Conservation (phyloP, 2,113 vertebrate species). For the Xyrauchen texanus region DNA sequence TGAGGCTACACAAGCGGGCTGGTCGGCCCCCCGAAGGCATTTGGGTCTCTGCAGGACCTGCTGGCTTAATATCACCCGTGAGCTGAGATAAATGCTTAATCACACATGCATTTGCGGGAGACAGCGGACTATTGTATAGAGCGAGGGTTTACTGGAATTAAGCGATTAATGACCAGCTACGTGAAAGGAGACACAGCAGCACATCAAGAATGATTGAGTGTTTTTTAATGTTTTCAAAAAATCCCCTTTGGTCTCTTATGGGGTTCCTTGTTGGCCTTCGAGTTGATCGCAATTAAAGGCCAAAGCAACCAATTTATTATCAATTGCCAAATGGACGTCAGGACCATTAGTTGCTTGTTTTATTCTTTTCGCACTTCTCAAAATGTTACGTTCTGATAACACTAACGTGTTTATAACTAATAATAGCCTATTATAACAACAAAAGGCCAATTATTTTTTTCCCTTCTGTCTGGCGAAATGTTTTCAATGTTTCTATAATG, state of each 20-base stretch:
- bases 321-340: slow-evolving; percentile 66
- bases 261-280: slow-evolving; percentile 56
- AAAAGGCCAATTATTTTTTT: too few species aligned
- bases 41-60: slow-evolving; percentile 80
- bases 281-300: slow-evolving; percentile 71
- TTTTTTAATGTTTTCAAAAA: slow-evolving; percentile 81
- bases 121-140: slow-evolving; percentile 94
- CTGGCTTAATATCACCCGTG: slow-evolving; percentile 90
- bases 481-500: too few species aligned
- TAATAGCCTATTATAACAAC: too few species aligned
- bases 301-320: slow-evolving; percentile 69
- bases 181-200: slow-evolving; percentile 86
- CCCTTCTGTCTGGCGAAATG: too few species aligned
- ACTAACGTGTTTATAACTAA: too few species aligned
- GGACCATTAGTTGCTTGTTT: background rate
- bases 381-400: too few species aligned
- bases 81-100: slow-evolving; percentile 85
- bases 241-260: slow-evolving; percentile 37
- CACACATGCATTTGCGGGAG: slow-evolving; percentile 87
- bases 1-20: slow-evolving; percentile 78
- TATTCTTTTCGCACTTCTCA: too few species aligned
- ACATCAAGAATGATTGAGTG: slow-evolving; percentile 89
- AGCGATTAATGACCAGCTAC: slow-evolving; percentile 94
- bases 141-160: slow-evolving; percentile 95
- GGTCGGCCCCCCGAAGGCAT: slow-evolving; percentile 89